Base-by-base conservation (phyloP, 2,797 vertebrate genomes). In the Periophthalmus magnuspinnatus region DNA sequence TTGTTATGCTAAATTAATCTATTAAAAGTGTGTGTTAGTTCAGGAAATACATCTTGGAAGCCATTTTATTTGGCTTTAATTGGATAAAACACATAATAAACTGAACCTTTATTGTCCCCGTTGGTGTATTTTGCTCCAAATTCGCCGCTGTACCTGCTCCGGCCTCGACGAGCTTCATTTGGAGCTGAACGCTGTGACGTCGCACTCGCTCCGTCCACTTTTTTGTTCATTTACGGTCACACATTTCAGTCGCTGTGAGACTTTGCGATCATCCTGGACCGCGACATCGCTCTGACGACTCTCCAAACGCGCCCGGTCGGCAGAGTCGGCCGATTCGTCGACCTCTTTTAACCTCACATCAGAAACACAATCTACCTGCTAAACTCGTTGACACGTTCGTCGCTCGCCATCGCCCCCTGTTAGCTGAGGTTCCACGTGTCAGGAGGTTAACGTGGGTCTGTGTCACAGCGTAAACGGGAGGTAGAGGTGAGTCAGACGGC, bases 401-500 rank as follows among this genome's bases (percentile, higher is more conserved):
- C 13, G 52, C 60, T 21, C 55, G 38, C 21, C 28, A 28, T 3
- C 41, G 22, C 21, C 38, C 66, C 22, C 60, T 32, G 59, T 78
- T 34, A 70, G 34, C 59, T 6, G 17, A 67, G 38, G 62, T 65
- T 21, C 16, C 24, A 45, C 28, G 64, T 62, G 38, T 64, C 38
- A 64, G 48, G 64, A 24, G 14, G 17, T 47, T 64, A 17, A 48
- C 60, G 41, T 48, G 2, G 5, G 64, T 62, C 52, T 52, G 36
- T 75, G 78, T 74, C 4, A 71, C 67, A 76, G 34, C 1, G 47
- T 41, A 68, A 54, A 72, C 68, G 66, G 61, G 76, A 62, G 36
- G 67, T 61, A 75, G 75, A 85, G 76, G 69, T 89, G 81, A 90
- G 73, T 90, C 86, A 88, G 75, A 84, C 69, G 74, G 80, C 75